A percentile compares a stretch with the other conserved stretches of the same genome.
These are phyloP conservation scores for Cantharis nigra DNA, from an alignment of 2,888 invertebrate genomes.

Conservation along the genomic window DNA sequence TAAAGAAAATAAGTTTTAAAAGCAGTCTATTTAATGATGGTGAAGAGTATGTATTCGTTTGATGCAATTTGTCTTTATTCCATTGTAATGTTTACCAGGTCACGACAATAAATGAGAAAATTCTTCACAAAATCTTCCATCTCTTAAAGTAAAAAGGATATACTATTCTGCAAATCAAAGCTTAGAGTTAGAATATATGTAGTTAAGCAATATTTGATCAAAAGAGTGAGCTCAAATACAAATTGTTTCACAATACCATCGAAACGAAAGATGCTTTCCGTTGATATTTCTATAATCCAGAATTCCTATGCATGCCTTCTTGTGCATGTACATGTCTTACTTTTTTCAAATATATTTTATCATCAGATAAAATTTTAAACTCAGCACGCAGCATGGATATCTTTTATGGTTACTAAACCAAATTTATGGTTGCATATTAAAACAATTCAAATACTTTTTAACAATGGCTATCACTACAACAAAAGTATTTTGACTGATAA, in stretches of 20 bases:
- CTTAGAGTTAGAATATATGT: background rate
- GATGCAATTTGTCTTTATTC: background rate
- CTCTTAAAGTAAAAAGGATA: background rate
- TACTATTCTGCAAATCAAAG: background rate
- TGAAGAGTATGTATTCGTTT: background rate
- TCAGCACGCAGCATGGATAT: background rate
- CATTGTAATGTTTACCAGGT: background rate
- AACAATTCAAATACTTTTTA: background rate
- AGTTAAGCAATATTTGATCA: background rate
- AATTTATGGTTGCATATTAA: background rate
- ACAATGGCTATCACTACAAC: background rate
- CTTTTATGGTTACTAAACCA: background rate
- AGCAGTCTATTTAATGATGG: background rate
- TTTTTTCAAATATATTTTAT: background rate
- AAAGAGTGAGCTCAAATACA: background rate
- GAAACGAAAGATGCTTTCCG: no score
- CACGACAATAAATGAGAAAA: background rate
- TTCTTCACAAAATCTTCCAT: background rate
- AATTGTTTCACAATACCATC: background rate
- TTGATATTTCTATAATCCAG: background rate
- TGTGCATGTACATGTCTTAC: background rate
- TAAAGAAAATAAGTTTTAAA: background rate
- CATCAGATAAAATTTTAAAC: background rate
- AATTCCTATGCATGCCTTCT: background rate
- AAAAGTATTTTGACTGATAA: constrained; percentile 5